Percentiles rank a stretch among this genome's conserved stretches.
Evolutionary conservation across 2,797 vertebrate species (phyloP).

Genomic region (Carapus acus): DNA sequence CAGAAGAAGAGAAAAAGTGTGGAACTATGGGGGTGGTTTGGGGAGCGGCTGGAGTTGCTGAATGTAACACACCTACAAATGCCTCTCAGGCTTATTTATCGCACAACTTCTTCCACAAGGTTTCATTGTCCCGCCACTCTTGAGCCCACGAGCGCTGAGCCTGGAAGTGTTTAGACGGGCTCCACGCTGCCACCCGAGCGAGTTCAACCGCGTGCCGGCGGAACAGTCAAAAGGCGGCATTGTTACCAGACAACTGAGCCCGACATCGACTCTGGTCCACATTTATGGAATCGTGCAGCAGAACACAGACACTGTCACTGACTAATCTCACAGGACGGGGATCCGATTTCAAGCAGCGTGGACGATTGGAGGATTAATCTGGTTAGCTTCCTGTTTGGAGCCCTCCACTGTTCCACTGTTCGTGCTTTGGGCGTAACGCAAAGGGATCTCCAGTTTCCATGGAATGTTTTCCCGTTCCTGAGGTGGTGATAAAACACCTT

Average conservation of each 20-base stretch:
- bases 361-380: slow-evolving; percentile 63
- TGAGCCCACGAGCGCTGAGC: slow-evolving; percentile 36
- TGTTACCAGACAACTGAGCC: slow-evolving; percentile 44
- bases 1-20: slow-evolving; percentile 30
- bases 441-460: slow-evolving; percentile 54
- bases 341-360: slow-evolving; percentile 59
- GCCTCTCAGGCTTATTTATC: slow-evolving; percentile 27
- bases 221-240: slow-evolving; percentile 46
- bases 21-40: slow-evolving; percentile 41
- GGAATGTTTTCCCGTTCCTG: slow-evolving; percentile 53
- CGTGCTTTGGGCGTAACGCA: slow-evolving; percentile 50
- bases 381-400: slow-evolving; percentile 62
- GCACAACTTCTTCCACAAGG: slow-evolving; percentile 26
- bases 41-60: slow-evolving; percentile 38
- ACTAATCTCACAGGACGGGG: slow-evolving; percentile 58
- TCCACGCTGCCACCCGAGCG: slow-evolving; percentile 14
- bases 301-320: slow-evolving; percentile 43
- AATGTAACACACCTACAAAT: slow-evolving; percentile 50
- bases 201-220: slow-evolving; percentile 26
- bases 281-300: slow-evolving; percentile 51
- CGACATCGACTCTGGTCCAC: slow-evolving; percentile 46
- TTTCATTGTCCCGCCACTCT: slow-evolving; percentile 35
- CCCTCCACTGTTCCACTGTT: slow-evolving; percentile 45
- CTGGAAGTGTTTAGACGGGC: slow-evolving; percentile 35
- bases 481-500: slow-evolving; percentile 69